phyloP scores from a whole-genome alignment of 53 echinoderm and acorn worm species.

The Glandiceps talaboti region DNA sequence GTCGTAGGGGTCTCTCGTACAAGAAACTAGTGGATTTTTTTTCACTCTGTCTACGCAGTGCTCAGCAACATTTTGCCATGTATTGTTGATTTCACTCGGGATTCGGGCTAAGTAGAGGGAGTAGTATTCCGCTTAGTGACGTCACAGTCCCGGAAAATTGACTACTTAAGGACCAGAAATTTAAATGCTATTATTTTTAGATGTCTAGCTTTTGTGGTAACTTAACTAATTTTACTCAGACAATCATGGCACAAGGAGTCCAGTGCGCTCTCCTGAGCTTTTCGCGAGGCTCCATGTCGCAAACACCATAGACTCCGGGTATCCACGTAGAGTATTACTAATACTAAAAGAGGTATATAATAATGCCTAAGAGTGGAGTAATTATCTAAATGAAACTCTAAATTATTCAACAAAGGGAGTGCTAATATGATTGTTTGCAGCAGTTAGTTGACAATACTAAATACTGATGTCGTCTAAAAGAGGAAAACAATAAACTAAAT shows the following conservation, averaged over 20 bases:
- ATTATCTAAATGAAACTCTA: background rate
- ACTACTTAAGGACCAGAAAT: background rate
- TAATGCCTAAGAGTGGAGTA: background rate
- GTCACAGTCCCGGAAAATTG: background rate
- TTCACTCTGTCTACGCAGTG: no score
- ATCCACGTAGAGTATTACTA: no score
- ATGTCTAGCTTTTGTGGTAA: background rate
- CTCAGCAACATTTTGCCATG: no score
- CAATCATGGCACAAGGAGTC: background rate
- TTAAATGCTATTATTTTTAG: background rate
- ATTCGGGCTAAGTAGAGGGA: no score
- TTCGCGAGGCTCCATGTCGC: no score
- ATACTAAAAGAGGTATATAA: no score
- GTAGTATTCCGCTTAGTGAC: background rate
- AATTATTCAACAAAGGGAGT: background rate
- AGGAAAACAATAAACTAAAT: no score
- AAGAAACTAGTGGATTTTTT: no score
- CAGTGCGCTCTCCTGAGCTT: background rate
- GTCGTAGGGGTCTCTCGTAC: no score
- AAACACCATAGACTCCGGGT: no score
- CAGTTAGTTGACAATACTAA: background rate
- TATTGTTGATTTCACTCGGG: no score
- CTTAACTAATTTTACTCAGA: background rate
- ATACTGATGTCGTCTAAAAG: no score
- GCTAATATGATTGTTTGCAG: background rate